Evolutionary conservation across 2,888 invertebrate genomes (phyloP).

Genomic region (Erebia palarica): DNA sequence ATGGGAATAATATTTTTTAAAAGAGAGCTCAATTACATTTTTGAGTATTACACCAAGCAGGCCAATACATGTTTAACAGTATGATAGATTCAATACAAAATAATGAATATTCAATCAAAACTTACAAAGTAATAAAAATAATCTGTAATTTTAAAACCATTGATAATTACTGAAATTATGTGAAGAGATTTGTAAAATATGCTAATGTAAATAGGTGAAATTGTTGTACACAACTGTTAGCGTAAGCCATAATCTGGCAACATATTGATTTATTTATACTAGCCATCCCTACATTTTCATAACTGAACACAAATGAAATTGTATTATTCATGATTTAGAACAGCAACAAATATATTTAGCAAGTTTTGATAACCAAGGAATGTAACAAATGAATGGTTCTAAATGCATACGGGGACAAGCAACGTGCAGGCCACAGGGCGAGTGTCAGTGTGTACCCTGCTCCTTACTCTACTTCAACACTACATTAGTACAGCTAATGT

Average conservation of each 20-base stretch:
- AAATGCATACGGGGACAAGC: constrained; percentile 15
- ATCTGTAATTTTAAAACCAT: too few relatives aligned
- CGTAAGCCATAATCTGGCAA: too few relatives aligned
- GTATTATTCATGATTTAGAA: background rate
- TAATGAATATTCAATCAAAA: too few relatives aligned
- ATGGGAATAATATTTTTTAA: background rate
- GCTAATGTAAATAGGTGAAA: too few relatives aligned
- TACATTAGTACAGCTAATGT: constrained; percentile 52
- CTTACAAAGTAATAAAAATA: background rate
- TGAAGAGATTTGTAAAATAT: too few relatives aligned
- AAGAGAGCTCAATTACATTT: constrained; percentile 9
- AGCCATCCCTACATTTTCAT: too few relatives aligned
- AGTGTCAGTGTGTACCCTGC: constrained; percentile 22
- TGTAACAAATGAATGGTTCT: constrained; percentile 14
- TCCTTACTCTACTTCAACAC: constrained; percentile 45
- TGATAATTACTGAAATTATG: too few relatives aligned
- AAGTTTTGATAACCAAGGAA: constrained; percentile 3
- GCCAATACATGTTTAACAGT: background rate
- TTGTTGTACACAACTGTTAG: too few relatives aligned
- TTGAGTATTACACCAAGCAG: constrained; percentile 3
- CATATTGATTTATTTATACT: too few relatives aligned
- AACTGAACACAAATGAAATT: background rate
- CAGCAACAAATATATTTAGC: background rate
- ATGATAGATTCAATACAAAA: background rate
- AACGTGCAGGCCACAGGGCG: background rate